phyloP scores from a whole-genome alignment of 2,113 vertebrate species.

The Elgaria multicarinata region DNA sequence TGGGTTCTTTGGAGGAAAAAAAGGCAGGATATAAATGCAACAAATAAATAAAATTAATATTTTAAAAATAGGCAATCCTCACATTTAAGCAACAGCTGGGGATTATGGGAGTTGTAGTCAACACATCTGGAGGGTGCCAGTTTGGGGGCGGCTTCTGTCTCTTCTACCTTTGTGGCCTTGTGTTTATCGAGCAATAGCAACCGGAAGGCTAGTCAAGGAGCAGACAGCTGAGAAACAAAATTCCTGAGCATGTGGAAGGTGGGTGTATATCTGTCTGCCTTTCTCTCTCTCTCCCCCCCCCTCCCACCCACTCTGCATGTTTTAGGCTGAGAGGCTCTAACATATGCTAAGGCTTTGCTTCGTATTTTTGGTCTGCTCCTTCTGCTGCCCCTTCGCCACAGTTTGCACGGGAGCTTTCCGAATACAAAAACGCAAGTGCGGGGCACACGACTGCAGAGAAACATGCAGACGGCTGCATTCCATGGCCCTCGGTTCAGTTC shows the following conservation, averaged over 20 bases:
- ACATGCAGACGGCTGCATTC: background rate
- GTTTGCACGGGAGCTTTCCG: constrained; percentile 15
- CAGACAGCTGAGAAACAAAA: constrained; percentile 50
- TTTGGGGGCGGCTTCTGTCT: too few relatives aligned
- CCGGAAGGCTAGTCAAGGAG: constrained; percentile 50
- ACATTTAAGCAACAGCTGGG: too few relatives aligned
- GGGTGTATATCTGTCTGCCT: constrained; percentile 7
- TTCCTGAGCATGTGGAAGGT: constrained; percentile 44
- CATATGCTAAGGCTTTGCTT: constrained; percentile 47
- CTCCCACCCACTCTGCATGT: constrained; percentile 19
- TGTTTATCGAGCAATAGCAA: constrained; percentile 45
- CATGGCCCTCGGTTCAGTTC: background rate
- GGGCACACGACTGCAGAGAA: background rate
- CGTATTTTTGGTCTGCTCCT: constrained; percentile 41
- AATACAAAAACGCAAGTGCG: constrained; percentile 9
- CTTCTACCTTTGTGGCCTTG: constrained; percentile 48
- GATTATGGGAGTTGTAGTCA: too few relatives aligned
- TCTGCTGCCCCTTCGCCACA: constrained; percentile 21
- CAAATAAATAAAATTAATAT: too few relatives aligned
- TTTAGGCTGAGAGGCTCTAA: background rate
- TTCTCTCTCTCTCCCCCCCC: background rate
- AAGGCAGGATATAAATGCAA: too few relatives aligned
- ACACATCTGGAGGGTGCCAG: too few relatives aligned
- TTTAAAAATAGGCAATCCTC: background rate
- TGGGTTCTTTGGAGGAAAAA: too few relatives aligned